Percentiles rank a stretch among this genome's conserved stretches.
Evolutionary conservation across 2,797 vertebrate genomes (phyloP).

Genomic region (Hippocampus kuda): DNA sequence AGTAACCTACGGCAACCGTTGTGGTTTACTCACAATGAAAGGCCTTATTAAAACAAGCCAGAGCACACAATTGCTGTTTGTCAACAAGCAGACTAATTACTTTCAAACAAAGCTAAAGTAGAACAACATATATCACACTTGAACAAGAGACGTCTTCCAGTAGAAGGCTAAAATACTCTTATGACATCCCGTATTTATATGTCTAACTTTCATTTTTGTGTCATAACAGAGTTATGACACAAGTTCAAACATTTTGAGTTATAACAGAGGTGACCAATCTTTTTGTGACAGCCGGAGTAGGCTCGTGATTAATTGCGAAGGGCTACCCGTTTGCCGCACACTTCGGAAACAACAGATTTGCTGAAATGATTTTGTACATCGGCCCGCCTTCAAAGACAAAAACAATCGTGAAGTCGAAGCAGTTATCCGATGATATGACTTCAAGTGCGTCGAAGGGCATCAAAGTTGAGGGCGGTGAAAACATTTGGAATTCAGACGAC

Average conservation of each 20-base stretch:
- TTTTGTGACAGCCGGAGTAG: no score
- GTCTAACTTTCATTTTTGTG: no score
- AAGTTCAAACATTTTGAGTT: no score
- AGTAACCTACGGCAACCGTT: constrained; percentile 35
- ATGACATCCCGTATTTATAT: no score
- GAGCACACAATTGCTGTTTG: constrained; percentile 47
- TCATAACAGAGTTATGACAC: no score
- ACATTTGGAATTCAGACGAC: neutral
- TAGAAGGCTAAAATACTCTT: neutral
- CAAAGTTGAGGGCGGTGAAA: neutral
- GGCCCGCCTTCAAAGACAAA: neutral
- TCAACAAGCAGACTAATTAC: constrained; percentile 25
- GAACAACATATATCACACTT: neutral
- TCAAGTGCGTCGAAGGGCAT: neutral
- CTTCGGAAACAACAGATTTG: no score
- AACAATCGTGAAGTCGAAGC: neutral
- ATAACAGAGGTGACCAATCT: no score
- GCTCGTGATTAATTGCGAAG: no score
- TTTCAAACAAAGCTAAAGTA: neutral
- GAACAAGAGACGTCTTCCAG: neutral
- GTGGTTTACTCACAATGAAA: constrained; percentile 60
- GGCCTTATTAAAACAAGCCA: constrained; percentile 51
- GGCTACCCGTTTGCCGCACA: no score
- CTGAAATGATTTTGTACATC: neutral
- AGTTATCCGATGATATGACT: neutral